Base-by-base conservation (phyloP, 2,888 invertebrate genomes). In the Xanthia togata region DNA sequence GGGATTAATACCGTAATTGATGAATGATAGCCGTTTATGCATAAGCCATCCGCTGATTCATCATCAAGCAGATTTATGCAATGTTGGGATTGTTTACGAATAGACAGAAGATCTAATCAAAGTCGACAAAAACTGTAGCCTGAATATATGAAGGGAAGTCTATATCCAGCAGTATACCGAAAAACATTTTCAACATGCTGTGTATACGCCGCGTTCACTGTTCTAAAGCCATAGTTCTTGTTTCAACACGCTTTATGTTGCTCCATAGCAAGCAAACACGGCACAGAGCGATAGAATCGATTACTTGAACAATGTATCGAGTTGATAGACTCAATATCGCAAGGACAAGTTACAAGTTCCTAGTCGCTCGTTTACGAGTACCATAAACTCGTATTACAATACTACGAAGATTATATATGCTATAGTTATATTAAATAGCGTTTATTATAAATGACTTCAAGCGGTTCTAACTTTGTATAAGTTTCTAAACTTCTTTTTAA, bases 241-340 rank as follows among this genome's bases (percentile, higher is more conserved):
- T 83, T 74, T 38, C 53, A 62, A 83, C 55, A 68, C 35, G 55
- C 65, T 83, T 63, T 64, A 78, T 63, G 60, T 65, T 53, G 70
- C 55, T 50, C 26, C 44, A 38, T 60, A 53, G 53, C 68, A 23
- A 53, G 83, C 73, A 86, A 78, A 86, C 86, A 78, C 64, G 50
- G 38, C 69, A 73, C 73, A 79, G 64, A 82, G 79, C 83, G 64
- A 83, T 83, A 71, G 64, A 86, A 78, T 78, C 79, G 83, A 69
- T 83, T 73, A 68, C 69, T 69, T 57, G 55, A 78, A 85, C 83
- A 85, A 78, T 83, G 73, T 83, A 83, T 85, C 57, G 79, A 71
- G 64, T 86, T 85, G 79, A 83, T 78, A 71, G 86, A 73, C 68
- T 73, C 64, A 71, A 83, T 79, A 79, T 80, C 53, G 59, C 85